A percentile compares a stretch with the other conserved stretches of the same genome.
Conservation (phyloP, 2,888 invertebrate genomes). For the Drosophila borborema region DNA sequence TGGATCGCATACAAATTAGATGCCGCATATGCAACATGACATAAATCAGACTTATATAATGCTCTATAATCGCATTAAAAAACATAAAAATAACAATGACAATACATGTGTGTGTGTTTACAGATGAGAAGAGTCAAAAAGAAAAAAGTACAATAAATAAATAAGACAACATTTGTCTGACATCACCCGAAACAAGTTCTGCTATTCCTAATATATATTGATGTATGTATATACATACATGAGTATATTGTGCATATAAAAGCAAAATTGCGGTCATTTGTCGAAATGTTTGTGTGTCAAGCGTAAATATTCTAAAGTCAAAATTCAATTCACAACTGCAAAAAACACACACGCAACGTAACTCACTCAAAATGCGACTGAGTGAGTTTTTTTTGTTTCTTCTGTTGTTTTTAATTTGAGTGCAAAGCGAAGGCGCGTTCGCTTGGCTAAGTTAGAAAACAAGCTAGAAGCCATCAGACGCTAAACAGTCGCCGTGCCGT, state of each 20-base stretch:
- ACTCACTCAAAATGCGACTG: slow-evolving; percentile 46
- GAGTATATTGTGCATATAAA: slow-evolving; percentile 12
- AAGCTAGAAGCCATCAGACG: slow-evolving; percentile 43
- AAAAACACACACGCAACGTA: slow-evolving; percentile 32
- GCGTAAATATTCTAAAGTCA: slow-evolving; percentile 34
- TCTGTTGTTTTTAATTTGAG: neutral
- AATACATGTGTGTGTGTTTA: slow-evolving; percentile 9
- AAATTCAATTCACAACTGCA: slow-evolving; percentile 41
- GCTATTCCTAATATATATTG: slow-evolving; percentile 11
- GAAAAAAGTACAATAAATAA: slow-evolving; percentile 35
- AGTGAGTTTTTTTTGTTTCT: slow-evolving; percentile 1
- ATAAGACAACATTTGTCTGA: slow-evolving; percentile 55
- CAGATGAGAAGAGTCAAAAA: slow-evolving; percentile 12
- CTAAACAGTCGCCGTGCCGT: slow-evolving; percentile 39
- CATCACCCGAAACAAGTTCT: slow-evolving; percentile 71
- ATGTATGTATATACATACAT: slow-evolving; percentile 14
- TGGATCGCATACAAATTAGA: slow-evolving; percentile 29
- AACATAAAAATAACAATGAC: slow-evolving; percentile 18
- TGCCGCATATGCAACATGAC: slow-evolving; percentile 16
- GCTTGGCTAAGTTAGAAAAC: slow-evolving; percentile 22
- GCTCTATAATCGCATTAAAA: slow-evolving; percentile 6
- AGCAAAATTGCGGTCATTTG: slow-evolving; percentile 32
- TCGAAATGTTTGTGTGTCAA: slow-evolving; percentile 58
- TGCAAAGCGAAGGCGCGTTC: slow-evolving; percentile 9
- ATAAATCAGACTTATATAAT: slow-evolving; percentile 48